These are phyloP conservation scores for Trochalopteron elliotii DNA, from an alignment of 2,113 vertebrate species.

Conservation along the genomic window DNA sequence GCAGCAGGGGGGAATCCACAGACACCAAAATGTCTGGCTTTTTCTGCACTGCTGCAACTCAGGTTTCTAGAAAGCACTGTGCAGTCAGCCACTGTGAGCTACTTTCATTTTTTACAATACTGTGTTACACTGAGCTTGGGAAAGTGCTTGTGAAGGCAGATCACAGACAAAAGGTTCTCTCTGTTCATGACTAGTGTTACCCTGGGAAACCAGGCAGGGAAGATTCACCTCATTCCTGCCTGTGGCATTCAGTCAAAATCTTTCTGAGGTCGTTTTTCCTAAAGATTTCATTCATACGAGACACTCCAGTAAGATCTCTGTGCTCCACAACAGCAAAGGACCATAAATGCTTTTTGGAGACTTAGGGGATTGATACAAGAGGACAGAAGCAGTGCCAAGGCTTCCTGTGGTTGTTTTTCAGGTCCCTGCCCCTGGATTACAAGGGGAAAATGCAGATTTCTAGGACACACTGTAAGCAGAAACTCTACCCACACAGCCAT, in stretches of 20 bases:
- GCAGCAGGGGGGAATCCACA: background rate
- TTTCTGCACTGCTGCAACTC: background rate
- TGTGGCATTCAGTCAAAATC: background rate
- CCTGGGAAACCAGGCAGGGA: rapidly evolving
- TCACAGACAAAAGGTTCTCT: background rate
- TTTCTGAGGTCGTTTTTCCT: background rate
- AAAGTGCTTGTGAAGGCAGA: background rate
- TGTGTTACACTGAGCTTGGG: background rate
- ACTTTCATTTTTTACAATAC: background rate
- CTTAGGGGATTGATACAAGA: rapidly evolving
- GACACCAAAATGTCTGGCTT: background rate
- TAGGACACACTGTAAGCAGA: background rate
- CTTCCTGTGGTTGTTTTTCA: background rate
- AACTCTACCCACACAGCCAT: rapidly evolving
- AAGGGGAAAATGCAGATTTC: background rate
- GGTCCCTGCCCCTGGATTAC: background rate
- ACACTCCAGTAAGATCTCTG: background rate
- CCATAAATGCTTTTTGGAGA: background rate
- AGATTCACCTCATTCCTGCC: background rate
- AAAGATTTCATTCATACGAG: background rate
- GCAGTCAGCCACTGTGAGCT: background rate
- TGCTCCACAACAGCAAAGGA: background rate
- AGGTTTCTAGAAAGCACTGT: background rate
- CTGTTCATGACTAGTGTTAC: background rate
- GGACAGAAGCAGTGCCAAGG: background rate